Evolutionary conservation across 2,113 vertebrate species (phyloP).

Genomic region (Prunella fulvescens): DNA sequence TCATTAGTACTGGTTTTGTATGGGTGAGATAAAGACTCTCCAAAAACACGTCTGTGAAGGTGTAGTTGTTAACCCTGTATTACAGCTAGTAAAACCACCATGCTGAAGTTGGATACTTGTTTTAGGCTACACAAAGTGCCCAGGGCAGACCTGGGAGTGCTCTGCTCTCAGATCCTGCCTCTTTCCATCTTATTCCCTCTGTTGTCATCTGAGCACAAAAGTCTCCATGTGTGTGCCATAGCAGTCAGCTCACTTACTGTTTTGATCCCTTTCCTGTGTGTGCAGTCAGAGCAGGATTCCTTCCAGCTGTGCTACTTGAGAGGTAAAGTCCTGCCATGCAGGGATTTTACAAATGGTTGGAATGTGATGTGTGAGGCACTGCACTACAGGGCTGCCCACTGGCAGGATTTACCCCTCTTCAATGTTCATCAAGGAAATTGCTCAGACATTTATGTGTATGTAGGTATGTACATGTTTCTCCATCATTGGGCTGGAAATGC

Average conservation of each 20-base stretch:
- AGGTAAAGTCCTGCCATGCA: neutral
- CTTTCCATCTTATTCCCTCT: neutral
- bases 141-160: neutral
- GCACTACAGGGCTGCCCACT: neutral
- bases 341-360: neutral
- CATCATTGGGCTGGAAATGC: neutral
- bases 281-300: neutral
- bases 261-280: neutral
- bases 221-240: neutral
- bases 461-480: neutral
- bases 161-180: neutral
- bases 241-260: neutral
- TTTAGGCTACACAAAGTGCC: neutral
- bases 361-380: neutral
- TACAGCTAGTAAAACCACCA: neutral
- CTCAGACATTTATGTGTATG: neutral
- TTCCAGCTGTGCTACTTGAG: neutral
- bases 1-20: neutral
- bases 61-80: neutral
- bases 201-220: neutral
- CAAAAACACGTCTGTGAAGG: accelerated
- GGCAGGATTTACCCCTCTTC: neutral
- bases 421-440: neutral
- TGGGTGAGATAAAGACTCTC: neutral
- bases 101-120: neutral